Evolutionary conservation across 1,140 invertebrate genomes (phyloP).

Genomic region (Chymomyza costata): DNA sequence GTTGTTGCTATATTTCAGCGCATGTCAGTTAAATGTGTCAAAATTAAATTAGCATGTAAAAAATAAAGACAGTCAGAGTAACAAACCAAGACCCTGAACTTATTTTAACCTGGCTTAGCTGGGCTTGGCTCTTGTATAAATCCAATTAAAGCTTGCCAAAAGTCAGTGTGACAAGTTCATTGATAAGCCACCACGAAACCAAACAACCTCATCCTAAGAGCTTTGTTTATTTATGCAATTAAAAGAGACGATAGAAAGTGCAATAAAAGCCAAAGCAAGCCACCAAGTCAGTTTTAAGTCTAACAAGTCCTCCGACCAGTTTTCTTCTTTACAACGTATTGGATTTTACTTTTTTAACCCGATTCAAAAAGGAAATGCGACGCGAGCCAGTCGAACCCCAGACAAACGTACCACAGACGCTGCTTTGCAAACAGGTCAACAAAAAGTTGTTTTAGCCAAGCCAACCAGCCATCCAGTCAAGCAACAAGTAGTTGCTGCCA

Average conservation of each 20-base stretch:
- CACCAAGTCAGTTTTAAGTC: constrained; percentile 1
- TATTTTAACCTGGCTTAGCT: constrained; percentile 20
- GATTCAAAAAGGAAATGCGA: constrained; percentile 57
- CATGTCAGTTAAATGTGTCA: constrained; percentile 14
- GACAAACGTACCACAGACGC: no score
- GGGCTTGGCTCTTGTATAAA: constrained; percentile 36
- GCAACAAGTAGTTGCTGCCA: constrained; percentile 42
- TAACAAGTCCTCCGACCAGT: constrained; percentile 53
- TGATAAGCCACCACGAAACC: constrained; percentile 35
- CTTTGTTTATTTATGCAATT: constrained; percentile 59
- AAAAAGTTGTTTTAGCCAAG: no score
- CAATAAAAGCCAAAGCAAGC: constrained; percentile 21
- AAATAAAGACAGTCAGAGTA: constrained; percentile 25
- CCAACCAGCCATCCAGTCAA: constrained; percentile 1
- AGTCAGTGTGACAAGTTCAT: constrained; percentile 58
- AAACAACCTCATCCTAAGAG: constrained; percentile 17
- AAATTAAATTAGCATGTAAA: constrained; percentile 26
- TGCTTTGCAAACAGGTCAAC: constrained; percentile 42
- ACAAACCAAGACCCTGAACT: constrained; percentile 43
- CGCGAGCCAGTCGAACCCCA: constrained; percentile 9
- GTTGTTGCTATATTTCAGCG: constrained; percentile 39
- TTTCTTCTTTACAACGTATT: not conserved
- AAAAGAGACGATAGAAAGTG: constrained; percentile 49
- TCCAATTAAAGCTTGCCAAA: constrained; percentile 14
- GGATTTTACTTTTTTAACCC: constrained; percentile 59